phyloP scores from a whole-genome alignment of 2,113 vertebrate species.

The Candoia aspera region DNA sequence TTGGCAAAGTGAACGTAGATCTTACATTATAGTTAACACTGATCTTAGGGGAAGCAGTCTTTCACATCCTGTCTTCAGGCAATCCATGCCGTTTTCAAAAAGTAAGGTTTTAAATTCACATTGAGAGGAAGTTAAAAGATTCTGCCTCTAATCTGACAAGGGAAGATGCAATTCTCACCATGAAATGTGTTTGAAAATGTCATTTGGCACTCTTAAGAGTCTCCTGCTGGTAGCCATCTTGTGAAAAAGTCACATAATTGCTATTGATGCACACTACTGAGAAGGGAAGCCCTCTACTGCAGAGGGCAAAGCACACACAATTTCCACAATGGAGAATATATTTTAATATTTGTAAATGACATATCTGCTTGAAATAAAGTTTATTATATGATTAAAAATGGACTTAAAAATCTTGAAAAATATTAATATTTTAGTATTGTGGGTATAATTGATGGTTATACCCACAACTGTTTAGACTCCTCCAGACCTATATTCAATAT shows the following conservation, averaged over 20 bases:
- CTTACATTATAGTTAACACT: background rate
- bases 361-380: conserved; percentile 32
- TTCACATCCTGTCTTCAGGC: background rate
- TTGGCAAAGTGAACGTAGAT: background rate
- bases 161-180: conserved; percentile 48
- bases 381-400: conserved; percentile 26
- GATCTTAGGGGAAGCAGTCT: background rate
- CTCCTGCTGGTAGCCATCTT: conserved; percentile 42
- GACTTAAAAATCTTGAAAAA: conserved; percentile 12
- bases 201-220: conserved; percentile 50
- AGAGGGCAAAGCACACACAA: conserved; percentile 25
- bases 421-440: conserved; percentile 5
- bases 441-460: background rate
- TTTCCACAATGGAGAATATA: conserved; percentile 35
- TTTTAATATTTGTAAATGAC: background rate
- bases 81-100: background rate
- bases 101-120: background rate
- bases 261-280: conserved; percentile 43
- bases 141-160: conserved; percentile 10
- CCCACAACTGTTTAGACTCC: background rate
- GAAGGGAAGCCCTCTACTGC: conserved; percentile 33
- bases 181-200: conserved; percentile 59
- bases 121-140: conserved; percentile 24
- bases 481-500: no score
- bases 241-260: conserved; percentile 49